Percentiles rank a stretch among this genome's conserved stretches.
phyloP scores from a whole-genome alignment of 2,888 invertebrate species.

The Drosophila lacicola region DNA sequence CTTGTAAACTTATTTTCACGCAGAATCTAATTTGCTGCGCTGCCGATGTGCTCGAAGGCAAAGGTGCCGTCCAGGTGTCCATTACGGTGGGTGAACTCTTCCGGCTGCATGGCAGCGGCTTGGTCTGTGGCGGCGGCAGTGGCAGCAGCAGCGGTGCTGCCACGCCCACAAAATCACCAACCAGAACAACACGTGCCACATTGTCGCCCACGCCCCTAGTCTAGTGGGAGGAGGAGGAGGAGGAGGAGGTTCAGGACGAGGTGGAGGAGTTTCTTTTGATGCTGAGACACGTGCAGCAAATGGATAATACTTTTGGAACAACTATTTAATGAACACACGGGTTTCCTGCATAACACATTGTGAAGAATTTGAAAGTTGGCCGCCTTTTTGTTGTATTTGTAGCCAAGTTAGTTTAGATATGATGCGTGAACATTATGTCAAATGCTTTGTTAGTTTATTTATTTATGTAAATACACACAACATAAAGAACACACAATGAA shows the following conservation, averaged over 20 bases:
- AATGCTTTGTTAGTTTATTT: conserved; percentile 74
- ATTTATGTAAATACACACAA: conserved; percentile 65
- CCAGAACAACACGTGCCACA: conserved; percentile 79
- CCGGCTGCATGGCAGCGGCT: conserved; percentile 87
- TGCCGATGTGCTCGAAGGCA: conserved; percentile 96
- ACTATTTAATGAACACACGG: conserved; percentile 36
- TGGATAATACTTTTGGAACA: conserved; percentile 37
- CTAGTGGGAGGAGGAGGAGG: conserved; percentile 36
- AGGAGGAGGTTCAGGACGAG: not conserved
- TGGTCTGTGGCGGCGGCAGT: conserved; percentile 39
- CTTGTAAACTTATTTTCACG: conserved; percentile 11
- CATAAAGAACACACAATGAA: conserved; percentile 16
- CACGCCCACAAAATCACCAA: conserved; percentile 81
- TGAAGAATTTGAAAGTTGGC: conserved; percentile 44
- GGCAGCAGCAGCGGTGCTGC: conserved; percentile 69
- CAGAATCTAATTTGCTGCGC: conserved; percentile 95
- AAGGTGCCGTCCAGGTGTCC: conserved; percentile 94
- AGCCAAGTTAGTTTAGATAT: conserved; percentile 50
- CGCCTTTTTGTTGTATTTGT: conserved; percentile 47
- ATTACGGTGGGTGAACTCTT: conserved; percentile 94
- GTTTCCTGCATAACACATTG: conserved; percentile 54
- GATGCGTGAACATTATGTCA: conserved; percentile 29
- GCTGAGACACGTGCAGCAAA: conserved; percentile 50
- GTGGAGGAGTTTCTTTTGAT: conserved; percentile 29
- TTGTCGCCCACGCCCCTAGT: conserved; percentile 82